These are phyloP conservation scores for Unio pictorum DNA, from an alignment of 2,888 invertebrate genomes.

Conservation along the genomic window DNA sequence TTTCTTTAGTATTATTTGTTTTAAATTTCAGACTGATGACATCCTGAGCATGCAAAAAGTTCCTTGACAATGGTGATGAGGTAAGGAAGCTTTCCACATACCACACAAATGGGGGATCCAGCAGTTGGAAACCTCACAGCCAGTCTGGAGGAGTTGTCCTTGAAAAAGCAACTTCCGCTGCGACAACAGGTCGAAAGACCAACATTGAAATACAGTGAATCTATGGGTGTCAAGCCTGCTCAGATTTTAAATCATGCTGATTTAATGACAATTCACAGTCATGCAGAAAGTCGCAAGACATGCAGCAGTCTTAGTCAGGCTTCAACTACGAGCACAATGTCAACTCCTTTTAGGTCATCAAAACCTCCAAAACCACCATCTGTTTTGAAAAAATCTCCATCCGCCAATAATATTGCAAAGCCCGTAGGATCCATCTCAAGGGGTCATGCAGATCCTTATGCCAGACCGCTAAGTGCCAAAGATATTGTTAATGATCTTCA, in stretches of 20 bases:
- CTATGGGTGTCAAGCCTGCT: slow-evolving; percentile 42
- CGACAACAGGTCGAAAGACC: slow-evolving; percentile 57
- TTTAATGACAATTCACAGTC: slow-evolving; percentile 31
- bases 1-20: no score
- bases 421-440: slow-evolving; percentile 9
- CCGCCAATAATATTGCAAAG: slow-evolving; percentile 3
- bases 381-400: slow-evolving; percentile 20
- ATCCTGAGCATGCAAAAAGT: no score
- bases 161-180: slow-evolving; percentile 61
- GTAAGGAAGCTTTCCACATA: no score
- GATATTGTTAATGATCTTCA: slow-evolving; percentile 54
- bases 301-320: slow-evolving; percentile 43
- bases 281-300: slow-evolving; percentile 37
- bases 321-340: slow-evolving; percentile 27
- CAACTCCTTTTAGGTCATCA: slow-evolving; percentile 39
- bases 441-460: slow-evolving; percentile 52
- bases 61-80: no score
- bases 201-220: slow-evolving; percentile 56
- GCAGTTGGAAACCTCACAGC: slow-evolving; percentile 43
- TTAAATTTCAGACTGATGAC: no score
- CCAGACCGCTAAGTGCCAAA: slow-evolving; percentile 64
- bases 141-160: slow-evolving; percentile 53
- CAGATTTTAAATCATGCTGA: slow-evolving; percentile 52
- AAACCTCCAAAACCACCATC: slow-evolving; percentile 27
- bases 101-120: slow-evolving; percentile 36